phyloP scores from a whole-genome alignment of 2,113 vertebrate genomes.

The Myxocyprinus asiaticus region DNA sequence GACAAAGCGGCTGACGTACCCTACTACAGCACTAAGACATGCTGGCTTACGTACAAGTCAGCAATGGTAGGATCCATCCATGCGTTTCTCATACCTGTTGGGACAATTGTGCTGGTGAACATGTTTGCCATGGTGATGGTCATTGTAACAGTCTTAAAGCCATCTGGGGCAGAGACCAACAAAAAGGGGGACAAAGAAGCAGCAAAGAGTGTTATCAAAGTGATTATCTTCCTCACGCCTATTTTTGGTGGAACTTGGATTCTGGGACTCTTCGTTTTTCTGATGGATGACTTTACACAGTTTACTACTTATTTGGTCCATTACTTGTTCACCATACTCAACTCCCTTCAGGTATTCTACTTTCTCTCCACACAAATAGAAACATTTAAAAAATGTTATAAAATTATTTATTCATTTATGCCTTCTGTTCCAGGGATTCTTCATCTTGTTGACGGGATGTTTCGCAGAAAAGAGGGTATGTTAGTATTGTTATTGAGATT shows the following conservation, averaged over 20 bases:
- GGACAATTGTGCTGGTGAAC: constrained; percentile 81
- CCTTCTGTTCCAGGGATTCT: constrained; percentile 69
- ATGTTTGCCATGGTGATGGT: constrained; percentile 84
- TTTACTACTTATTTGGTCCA: not conserved
- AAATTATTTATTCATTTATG: not conserved
- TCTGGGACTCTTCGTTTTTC: constrained; percentile 65
- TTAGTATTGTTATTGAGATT: not conserved
- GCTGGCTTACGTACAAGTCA: constrained; percentile 81
- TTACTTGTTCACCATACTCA: constrained; percentile 75
- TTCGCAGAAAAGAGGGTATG: constrained; percentile 75
- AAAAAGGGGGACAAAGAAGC: constrained; percentile 70
- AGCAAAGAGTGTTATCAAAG: constrained; percentile 75
- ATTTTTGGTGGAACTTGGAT: constrained; percentile 78
- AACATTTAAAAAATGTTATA: not conserved
- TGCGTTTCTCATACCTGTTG: constrained; percentile 82
- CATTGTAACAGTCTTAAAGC: constrained; percentile 84
- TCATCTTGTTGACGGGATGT: constrained; percentile 73
- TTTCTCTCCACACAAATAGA: not conserved
- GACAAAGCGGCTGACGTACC: constrained; percentile 39
- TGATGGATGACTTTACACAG: accelerated
- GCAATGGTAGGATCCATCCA: constrained; percentile 79
- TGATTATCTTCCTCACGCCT: constrained; percentile 73
- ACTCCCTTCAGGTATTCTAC: constrained; percentile 76
- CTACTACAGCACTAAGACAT: constrained; percentile 67
- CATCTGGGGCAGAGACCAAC: constrained; percentile 66